Evolutionary conservation across 2,888 invertebrate genomes (phyloP).

Genomic region (Diplazon laetatorius): DNA sequence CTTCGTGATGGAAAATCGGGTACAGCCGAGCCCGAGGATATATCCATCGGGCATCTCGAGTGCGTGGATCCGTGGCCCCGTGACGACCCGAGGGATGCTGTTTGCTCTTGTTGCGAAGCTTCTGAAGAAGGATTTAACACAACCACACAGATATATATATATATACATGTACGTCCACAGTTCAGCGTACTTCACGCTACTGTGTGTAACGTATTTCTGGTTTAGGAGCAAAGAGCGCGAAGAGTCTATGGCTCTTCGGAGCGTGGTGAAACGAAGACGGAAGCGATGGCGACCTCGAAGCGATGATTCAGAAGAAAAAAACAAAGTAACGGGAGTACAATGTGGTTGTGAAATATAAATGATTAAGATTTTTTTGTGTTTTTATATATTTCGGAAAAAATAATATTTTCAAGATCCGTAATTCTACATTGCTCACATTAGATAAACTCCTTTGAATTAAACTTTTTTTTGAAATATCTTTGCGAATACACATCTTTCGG

Average conservation of each 20-base stretch:
- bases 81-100: constrained; percentile 78
- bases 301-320: constrained; percentile 60
- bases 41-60: constrained; percentile 75
- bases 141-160: constrained; percentile 44
- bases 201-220: constrained; percentile 26
- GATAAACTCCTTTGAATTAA: no score
- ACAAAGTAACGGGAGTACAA: no score
- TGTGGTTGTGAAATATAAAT: constrained; percentile 19
- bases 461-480: no score
- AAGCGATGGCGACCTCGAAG: constrained; percentile 59
- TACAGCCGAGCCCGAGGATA: constrained; percentile 69
- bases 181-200: constrained; percentile 4
- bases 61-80: constrained; percentile 79
- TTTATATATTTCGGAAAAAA: no score
- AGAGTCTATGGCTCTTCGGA: constrained; percentile 51
- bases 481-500: no score
- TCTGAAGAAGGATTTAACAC: not conserved
- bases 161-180: no score
- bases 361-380: no score
- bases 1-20: constrained; percentile 67
- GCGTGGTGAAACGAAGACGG: constrained; percentile 57
- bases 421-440: no score
- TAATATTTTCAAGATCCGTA: no score
- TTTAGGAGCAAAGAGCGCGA: constrained; percentile 39
- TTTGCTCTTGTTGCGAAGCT: constrained; percentile 79